phyloP scores from a whole-genome alignment of 2,888 invertebrate species.

The Cybosia mesomella region DNA sequence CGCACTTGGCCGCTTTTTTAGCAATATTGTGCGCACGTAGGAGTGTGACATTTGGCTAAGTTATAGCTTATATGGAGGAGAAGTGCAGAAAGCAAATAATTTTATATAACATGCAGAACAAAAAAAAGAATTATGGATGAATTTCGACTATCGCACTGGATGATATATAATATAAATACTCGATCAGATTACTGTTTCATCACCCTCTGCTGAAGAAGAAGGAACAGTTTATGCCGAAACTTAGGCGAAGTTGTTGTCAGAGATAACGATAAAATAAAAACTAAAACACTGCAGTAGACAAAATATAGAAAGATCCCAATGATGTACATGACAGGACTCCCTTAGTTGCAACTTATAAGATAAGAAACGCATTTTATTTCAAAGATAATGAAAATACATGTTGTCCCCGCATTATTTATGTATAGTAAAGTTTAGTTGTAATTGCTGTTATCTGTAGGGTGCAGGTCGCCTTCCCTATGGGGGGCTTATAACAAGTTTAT shows the following conservation, averaged over 20 bases:
- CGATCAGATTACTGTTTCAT: too few species aligned
- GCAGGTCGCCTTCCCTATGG: constrained; percentile 8
- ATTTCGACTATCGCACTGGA: too few species aligned
- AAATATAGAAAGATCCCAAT: neutral
- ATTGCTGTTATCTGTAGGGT: constrained; percentile 16
- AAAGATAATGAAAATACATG: constrained; percentile 31
- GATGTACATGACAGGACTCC: constrained; percentile 17
- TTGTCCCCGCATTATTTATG: constrained; percentile 30
- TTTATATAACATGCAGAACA: too few species aligned
- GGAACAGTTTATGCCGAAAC: too few species aligned
- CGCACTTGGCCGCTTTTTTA: too few species aligned
- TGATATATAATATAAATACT: neutral
- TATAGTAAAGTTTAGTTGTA: constrained; percentile 21
- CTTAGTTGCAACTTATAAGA: constrained; percentile 18
- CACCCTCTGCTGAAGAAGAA: neutral
- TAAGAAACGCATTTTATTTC: constrained; percentile 28
- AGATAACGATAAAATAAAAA: neutral
- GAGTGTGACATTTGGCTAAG: too few species aligned
- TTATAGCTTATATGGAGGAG: too few species aligned
- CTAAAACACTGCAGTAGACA: neutral
- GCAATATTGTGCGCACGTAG: too few species aligned
- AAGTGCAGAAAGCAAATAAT: too few species aligned
- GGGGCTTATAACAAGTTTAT: constrained; percentile 21
- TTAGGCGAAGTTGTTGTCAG: neutral
- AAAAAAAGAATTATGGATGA: too few species aligned